Percentiles rank a stretch among this genome's conserved stretches.
Conservation (phyloP, 2,113 vertebrate species). For the Syngnathoides biaculeatus region DNA sequence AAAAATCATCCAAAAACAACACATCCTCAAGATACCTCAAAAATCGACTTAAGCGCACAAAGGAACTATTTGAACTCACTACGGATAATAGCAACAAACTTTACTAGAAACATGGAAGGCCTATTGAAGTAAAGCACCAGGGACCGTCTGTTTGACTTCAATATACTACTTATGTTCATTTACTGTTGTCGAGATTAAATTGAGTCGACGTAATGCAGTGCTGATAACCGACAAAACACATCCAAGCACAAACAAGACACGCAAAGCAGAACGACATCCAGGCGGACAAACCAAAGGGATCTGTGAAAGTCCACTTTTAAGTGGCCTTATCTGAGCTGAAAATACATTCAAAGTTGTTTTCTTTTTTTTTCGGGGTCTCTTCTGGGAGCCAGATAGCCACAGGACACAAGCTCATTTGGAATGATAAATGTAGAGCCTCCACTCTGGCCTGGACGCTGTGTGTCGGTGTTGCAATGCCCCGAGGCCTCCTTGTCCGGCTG, state of each 20-base stretch:
- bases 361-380: constrained; percentile 7
- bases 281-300: constrained; percentile 25
- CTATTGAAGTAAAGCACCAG: background rate
- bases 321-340: constrained; percentile 42
- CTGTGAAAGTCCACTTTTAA: constrained; percentile 33
- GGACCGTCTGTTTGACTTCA: background rate
- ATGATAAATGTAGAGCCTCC: constrained; percentile 19
- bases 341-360: constrained; percentile 50
- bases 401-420: constrained; percentile 33
- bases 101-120: background rate
- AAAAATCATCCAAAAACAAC: too few relatives aligned
- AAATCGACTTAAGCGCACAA: too few relatives aligned
- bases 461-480: constrained; percentile 38
- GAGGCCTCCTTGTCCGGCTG: constrained; percentile 45
- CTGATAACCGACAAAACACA: constrained; percentile 35
- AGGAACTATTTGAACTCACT: too few relatives aligned
- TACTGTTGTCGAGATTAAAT: constrained; percentile 18
- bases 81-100: background rate
- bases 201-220: constrained; percentile 30
- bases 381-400: constrained; percentile 41
- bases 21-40: background rate
- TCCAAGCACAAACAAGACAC: constrained; percentile 9
- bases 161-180: constrained; percentile 6
- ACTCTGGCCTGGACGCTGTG: constrained; percentile 10
- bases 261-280: constrained; percentile 15